These are phyloP conservation scores for Gymnoscopelus microlampas DNA, from an alignment of 2,797 vertebrate species.

Conservation along the genomic window DNA sequence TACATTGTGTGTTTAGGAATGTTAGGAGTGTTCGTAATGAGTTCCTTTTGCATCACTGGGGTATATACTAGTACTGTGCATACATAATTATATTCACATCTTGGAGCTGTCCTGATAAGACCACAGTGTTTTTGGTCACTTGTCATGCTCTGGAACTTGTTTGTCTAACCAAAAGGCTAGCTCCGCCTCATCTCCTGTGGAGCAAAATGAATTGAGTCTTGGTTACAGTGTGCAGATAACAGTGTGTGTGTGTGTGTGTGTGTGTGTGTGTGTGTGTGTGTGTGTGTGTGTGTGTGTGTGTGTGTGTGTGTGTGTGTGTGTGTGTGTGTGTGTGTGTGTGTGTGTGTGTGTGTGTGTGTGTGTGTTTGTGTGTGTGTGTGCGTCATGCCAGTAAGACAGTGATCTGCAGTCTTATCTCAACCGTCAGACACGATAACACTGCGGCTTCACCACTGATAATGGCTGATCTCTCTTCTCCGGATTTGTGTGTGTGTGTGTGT, in stretches of 20 bases:
- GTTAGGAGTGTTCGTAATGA: too few relatives aligned
- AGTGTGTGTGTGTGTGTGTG: not conserved
- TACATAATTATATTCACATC: too few relatives aligned
- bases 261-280: not conserved
- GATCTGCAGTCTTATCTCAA: not conserved
- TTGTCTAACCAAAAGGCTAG: not conserved
- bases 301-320: not conserved
- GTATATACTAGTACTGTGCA: too few relatives aligned
- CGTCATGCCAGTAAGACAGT: not conserved
- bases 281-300: not conserved
- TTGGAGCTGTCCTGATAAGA: too few relatives aligned
- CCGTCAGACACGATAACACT: conserved; percentile 8
- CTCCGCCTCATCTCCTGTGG: not conserved
- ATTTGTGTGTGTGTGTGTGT: conserved; percentile 1
- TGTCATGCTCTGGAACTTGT: not conserved
- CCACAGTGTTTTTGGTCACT: not conserved
- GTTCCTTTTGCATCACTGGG: not conserved
- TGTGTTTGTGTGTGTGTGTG: too few relatives aligned
- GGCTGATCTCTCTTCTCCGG: conserved; percentile 11
- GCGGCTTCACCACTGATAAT: conserved; percentile 11
- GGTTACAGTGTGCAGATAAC: not conserved
- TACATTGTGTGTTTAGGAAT: not conserved
- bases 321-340: too few relatives aligned
- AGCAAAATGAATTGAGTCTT: not conserved
- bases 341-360: not conserved